Evolutionary conservation across 2,797 vertebrate genomes (phyloP).

Genomic region (Balearica regulorum): DNA sequence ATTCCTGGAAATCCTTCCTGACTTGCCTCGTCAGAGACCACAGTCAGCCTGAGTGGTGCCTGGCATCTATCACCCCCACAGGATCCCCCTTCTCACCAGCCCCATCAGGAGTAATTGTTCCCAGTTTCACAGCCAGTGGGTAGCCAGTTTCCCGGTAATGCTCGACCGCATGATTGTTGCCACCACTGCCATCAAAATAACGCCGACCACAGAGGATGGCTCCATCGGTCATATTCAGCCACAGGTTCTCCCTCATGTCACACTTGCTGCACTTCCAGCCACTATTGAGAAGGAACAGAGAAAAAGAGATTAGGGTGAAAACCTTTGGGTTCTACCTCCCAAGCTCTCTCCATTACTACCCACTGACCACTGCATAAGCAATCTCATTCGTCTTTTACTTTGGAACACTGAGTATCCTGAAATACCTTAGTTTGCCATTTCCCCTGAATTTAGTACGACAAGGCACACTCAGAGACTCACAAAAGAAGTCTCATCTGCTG

Average conservation of each 20-base stretch:
- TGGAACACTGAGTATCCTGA: background rate
- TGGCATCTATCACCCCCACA: background rate
- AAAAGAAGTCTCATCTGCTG: background rate
- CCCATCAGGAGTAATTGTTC: constrained; percentile 97
- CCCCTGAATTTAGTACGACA: background rate
- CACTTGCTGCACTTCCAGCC: constrained; percentile 97
- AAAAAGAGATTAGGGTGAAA: background rate
- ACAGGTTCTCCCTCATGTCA: constrained; percentile 94
- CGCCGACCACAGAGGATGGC: constrained; percentile 93
- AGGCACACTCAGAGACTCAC: background rate
- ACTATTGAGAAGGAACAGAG: constrained; percentile 59
- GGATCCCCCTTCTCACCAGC: constrained; percentile 78
- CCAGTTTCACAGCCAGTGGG: constrained; percentile 94
- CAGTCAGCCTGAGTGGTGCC: background rate
- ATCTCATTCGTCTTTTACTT: background rate
- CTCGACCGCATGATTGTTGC: constrained; percentile 95
- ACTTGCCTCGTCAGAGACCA: background rate
- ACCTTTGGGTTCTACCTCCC: background rate
- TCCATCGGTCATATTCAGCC: constrained; percentile 97
- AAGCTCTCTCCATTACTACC: background rate
- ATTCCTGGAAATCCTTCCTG: background rate
- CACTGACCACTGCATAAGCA: accelerated
- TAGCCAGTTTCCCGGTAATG: constrained; percentile 91
- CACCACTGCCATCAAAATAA: constrained; percentile 95
- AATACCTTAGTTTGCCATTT: background rate